Base-by-base conservation (phyloP, 2,888 invertebrate genomes). In the Petrophora chlorosata region DNA sequence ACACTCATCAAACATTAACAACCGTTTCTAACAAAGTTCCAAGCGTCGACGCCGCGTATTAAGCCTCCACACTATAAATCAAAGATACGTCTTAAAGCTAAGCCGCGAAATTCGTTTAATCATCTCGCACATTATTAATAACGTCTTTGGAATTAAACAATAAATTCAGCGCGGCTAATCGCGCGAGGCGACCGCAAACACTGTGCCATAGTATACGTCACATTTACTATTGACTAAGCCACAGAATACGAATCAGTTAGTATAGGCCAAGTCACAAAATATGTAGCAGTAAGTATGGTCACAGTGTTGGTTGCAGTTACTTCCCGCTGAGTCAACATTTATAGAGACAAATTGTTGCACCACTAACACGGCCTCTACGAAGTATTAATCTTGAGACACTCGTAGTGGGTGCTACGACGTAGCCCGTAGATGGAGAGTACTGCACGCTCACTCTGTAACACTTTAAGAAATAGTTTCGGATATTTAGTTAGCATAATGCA, bases 291-390 rank as follows among this genome's bases (percentile, higher is more conserved):
- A 32, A 5, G 26, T 30, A 12, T 17, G 7, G 33, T 33, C 9
- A 38, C 28, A 17, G 28, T n/a, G 17, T 9, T 30, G 7, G 34
- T 40, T 23, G 32, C 23, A 47, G 40, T 41, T 35, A 42, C 36
- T 77, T 73, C 65, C 79, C 76, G 87, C 89, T 89, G 89, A 90
- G 82, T 89, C 88, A 88, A 88, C 90, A 82, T 90, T 90, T 90
- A 90, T 90, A 89, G 86, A 89, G 89, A 90, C 90, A 90, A 90
- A 90, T 90, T 87, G 89, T 89, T 82, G 83, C 82, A 77, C 80
- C 81, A 87, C 82, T 83, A 84, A 81, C 83, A 78, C 75, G 76
- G 79, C 76, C 82, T 79, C 80, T 70, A 71, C 77, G 85, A 88
- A 81, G 80, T 88, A 89, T 90, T 90, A 90, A 89, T 90, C 88